Evolutionary conservation across 2,113 vertebrate genomes (phyloP).

Genomic region (Seriola aureovittata): DNA sequence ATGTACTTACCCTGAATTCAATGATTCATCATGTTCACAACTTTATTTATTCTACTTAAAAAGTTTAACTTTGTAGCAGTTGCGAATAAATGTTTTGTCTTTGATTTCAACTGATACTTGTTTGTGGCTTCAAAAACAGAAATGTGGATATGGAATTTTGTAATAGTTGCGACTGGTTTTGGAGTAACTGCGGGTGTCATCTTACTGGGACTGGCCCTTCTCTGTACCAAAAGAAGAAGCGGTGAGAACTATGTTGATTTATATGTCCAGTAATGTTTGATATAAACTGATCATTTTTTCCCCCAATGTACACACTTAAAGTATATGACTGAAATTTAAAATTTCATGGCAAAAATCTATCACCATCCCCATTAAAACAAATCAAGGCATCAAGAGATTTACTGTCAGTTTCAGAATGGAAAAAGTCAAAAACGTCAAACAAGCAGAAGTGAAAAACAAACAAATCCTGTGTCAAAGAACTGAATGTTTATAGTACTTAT

Average conservation of each 20-base stretch:
- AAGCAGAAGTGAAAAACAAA: too few species aligned
- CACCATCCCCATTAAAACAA: too few species aligned
- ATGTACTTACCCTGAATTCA: neutral
- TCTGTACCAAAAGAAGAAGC: conserved; percentile 16
- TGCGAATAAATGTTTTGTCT: neutral
- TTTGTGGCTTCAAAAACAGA: conserved; percentile 3
- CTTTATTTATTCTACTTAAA: neutral
- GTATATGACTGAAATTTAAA: neutral
- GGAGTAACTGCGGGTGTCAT: conserved; percentile 14
- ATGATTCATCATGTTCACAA: neutral
- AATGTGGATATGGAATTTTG: neutral
- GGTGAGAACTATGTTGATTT: conserved; percentile 15
- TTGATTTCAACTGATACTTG: neutral
- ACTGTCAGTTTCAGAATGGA: too few species aligned
- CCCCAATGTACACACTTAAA: too few species aligned
- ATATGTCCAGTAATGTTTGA: neutral
- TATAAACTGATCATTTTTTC: too few species aligned
- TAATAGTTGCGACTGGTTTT: neutral
- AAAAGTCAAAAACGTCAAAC: too few species aligned
- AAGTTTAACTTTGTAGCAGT: too few species aligned
- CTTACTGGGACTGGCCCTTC: conserved; percentile 10
- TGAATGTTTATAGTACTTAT: too few species aligned
- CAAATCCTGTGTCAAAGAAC: too few species aligned
- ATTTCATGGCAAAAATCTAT: too few species aligned
- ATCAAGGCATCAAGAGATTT: too few species aligned